Evolutionary conservation across 2,888 invertebrate genomes (phyloP), one percentile per base, ranked within the genome.

Genomic region (Crossocerus cetratus): DNA sequence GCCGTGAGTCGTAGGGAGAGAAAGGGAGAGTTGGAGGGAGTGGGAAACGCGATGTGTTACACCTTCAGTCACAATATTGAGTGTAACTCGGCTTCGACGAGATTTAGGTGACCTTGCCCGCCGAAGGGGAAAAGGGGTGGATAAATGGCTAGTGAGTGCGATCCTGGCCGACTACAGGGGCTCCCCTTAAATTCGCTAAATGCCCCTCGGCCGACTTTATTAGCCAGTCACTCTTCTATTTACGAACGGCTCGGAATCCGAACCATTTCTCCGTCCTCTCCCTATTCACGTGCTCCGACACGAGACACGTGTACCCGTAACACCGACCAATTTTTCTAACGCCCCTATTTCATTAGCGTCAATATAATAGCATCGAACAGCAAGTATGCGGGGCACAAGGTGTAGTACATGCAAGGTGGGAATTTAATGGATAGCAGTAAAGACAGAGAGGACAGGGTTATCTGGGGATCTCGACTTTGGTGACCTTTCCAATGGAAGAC

Each of bases 21-120:
- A 13, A 13, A 49, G 49, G 13, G 14, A 16, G 55, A 43, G 57
- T 32, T 57, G 49, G 57, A 32, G 44, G 63, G 70, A 74, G 81
- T 78, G 81, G 65, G 83, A 84, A 85, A 83, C 76, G 83, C 85
- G 85, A 88, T 87, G 85, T 83, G 82, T 88, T 85, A 85, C 84
- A 86, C 79, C 78, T 86, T 86, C 85, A 86, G 86, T 88, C 87
- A 86, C 88, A 88, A 89, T 89, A 89, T 89, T 87, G 87, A 89
- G 87, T 86, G 85, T 84, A 83, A 87, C 84, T 85, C 84, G 82
- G 84, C 75, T 74, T 16, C 81, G 81, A 72, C 68, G 85, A 86
- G 87, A 87, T 87, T 87, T 86, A 87, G 83, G 82, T 85, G 86
- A 86, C 81, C 86, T 72, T 71, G 79, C 78, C 55, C 63, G 60